Base-by-base conservation (phyloP, 2,888 invertebrate species). In the Melanotus villosus region DNA sequence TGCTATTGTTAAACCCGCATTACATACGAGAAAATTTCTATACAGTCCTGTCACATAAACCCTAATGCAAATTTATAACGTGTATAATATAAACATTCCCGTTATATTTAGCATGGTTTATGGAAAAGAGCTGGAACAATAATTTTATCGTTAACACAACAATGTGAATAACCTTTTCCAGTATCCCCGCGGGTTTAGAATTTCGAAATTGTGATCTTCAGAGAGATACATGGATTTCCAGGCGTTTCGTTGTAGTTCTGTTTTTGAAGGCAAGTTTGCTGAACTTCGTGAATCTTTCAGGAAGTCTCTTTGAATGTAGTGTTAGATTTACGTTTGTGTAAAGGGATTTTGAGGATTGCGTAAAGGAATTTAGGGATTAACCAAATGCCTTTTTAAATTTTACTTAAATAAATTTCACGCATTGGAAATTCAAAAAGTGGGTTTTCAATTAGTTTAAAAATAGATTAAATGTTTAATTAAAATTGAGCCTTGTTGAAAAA, bases 111-210 rank as follows among this genome's bases (percentile, higher is more conserved):
- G 1, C 4, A 14, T 12, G 6, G 10, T 47, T 19, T 26, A 23
- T 23, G 12, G 21, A 45, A 43, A 47, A 47, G 47, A 47, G 1
- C 47, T 47, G 23, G 9, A 47, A 47, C 47, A 47, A 47, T 47
- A 47, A 47, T 47, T 19, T 45, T 47, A 23, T 47, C 47, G 47
- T 7, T 47, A 47, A 26, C 47, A 12, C 10, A 45, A 47, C 23
- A 47, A 47, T 12, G 47, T 21, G 23, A 26, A 47, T 47, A 47
- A 47, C 47, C 26, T 16, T 5, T 34, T 12, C 5, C 14, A 16
- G 7, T 7, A 14, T 5, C 36, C 5, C 12, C 2, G 9, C 14
- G 16, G 5, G 18, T 16, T 41, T 9, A 18, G 3, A 47, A 12
- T 21, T 21, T 4, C 14, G 21, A 12, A 47, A 47, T 47, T 47